Conservation (phyloP, 2,113 vertebrate species). For the Himantopus leucocephalus region DNA sequence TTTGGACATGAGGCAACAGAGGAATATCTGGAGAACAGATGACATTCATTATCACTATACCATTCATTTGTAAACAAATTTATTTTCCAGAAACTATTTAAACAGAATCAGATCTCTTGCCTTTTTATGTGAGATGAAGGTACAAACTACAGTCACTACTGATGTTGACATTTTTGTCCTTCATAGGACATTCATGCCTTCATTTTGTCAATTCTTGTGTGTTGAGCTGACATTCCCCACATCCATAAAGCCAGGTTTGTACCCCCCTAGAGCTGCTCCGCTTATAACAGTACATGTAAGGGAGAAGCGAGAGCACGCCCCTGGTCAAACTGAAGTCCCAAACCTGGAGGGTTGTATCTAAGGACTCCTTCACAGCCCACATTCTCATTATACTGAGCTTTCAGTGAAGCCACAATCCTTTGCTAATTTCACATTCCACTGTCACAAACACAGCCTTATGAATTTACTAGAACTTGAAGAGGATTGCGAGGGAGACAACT, state of each 20-base stretch:
- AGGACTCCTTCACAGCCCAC: not conserved
- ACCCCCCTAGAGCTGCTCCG: not conserved
- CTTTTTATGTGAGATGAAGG: not conserved
- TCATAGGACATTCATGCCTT: not conserved
- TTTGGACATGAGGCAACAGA: slow-evolving; percentile 94
- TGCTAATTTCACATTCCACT: not conserved
- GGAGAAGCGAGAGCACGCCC: rapidly evolving
- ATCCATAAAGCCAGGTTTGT: not conserved
- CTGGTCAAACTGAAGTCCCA: not conserved
- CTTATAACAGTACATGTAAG: not conserved
- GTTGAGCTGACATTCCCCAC: not conserved
- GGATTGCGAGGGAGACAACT: not conserved
- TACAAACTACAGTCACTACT: not conserved
- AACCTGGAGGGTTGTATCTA: not conserved
- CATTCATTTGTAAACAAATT: not conserved
- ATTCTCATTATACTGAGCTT: not conserved
- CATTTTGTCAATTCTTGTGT: not conserved
- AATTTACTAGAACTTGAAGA: not conserved
- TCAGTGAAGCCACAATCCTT: not conserved
- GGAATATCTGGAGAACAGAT: slow-evolving; percentile 84
- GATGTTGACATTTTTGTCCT: not conserved
- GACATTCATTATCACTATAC: not conserved
- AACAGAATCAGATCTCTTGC: not conserved
- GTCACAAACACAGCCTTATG: not conserved
- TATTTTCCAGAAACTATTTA: not conserved